Conservation (phyloP, 2,888 invertebrate species). For the Malthinus flaveolus region DNA sequence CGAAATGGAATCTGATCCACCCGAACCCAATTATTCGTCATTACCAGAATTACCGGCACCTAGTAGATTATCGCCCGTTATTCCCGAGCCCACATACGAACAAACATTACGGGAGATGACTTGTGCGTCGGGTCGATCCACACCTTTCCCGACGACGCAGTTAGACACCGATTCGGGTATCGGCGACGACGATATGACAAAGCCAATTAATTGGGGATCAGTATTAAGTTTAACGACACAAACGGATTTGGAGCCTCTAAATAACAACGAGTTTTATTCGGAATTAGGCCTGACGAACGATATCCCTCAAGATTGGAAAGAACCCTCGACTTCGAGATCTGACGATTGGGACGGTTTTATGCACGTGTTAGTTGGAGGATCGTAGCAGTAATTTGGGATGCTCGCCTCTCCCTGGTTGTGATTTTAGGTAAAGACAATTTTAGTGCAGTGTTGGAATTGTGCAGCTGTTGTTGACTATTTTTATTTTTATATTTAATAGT, state of each 20-base stretch:
- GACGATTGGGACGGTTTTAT: constrained; percentile 66
- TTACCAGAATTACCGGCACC: constrained; percentile 54
- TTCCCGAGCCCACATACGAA: constrained; percentile 46
- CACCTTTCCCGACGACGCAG: constrained; percentile 66
- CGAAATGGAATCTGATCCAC: constrained; percentile 78
- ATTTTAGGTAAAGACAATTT: constrained; percentile 45
- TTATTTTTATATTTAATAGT: constrained; percentile 44
- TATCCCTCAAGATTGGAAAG: constrained; percentile 67
- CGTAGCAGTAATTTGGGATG: constrained; percentile 56
- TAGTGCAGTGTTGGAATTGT: constrained; percentile 49
- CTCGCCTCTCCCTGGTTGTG: constrained; percentile 53
- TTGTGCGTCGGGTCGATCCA: constrained; percentile 64
- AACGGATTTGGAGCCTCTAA: constrained; percentile 80
- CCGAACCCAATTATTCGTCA: constrained; percentile 52
- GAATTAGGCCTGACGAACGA: constrained; percentile 70
- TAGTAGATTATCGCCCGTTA: constrained; percentile 43
- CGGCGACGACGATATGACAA: constrained; percentile 73
- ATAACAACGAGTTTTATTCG: constrained; percentile 76
- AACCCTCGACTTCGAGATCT: constrained; percentile 49
- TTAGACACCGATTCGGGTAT: constrained; percentile 74
- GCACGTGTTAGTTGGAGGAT: constrained; percentile 70
- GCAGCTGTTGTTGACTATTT: constrained; percentile 51
- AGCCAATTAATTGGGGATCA: constrained; percentile 90
- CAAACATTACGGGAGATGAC: constrained; percentile 56
- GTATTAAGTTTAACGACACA: constrained; percentile 85